Evolutionary conservation across 1,140 invertebrate species (phyloP).

Genomic region (Drosophila hydei): DNA sequence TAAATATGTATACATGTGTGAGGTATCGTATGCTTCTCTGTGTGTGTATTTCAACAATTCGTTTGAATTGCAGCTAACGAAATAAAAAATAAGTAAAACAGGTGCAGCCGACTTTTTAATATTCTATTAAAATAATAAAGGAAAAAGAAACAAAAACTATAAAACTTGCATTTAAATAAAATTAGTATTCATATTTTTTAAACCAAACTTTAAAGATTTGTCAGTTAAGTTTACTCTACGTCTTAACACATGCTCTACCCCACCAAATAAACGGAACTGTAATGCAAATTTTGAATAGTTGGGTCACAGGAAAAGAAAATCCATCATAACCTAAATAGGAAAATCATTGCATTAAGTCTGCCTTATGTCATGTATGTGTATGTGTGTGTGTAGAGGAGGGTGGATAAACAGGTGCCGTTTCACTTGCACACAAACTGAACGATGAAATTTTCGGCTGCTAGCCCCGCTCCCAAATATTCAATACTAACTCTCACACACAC

Average conservation of each 20-base stretch:
- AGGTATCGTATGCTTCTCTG: slow-evolving; percentile 8
- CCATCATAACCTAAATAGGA: slow-evolving; percentile 40
- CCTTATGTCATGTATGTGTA: neutral
- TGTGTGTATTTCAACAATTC: slow-evolving; percentile 49
- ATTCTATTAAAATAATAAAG: neutral
- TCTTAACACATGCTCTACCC: too few relatives aligned
- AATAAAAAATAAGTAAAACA: slow-evolving; percentile 34
- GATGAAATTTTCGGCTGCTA: slow-evolving; percentile 23
- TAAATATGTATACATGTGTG: slow-evolving; percentile 24
- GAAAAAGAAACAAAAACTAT: too few relatives aligned
- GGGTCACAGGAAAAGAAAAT: slow-evolving; percentile 31
- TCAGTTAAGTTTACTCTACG: too few relatives aligned
- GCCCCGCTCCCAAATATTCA: slow-evolving; percentile 22
- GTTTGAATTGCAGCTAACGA: slow-evolving; percentile 34
- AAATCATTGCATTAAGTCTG: slow-evolving; percentile 23
- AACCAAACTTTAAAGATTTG: too few relatives aligned
- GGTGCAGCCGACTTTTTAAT: neutral
- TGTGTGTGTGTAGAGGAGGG: slow-evolving; percentile 1
- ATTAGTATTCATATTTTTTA: too few relatives aligned
- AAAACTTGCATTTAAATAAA: too few relatives aligned
- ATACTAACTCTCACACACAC: slow-evolving; percentile 15
- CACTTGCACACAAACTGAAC: slow-evolving; percentile 44
- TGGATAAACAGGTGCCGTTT: slow-evolving; percentile 35
- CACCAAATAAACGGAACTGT: neutral
- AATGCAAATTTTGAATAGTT: slow-evolving; percentile 11